phyloP scores from a whole-genome alignment of 2,888 invertebrate species.

The Ormyrus thymus region DNA sequence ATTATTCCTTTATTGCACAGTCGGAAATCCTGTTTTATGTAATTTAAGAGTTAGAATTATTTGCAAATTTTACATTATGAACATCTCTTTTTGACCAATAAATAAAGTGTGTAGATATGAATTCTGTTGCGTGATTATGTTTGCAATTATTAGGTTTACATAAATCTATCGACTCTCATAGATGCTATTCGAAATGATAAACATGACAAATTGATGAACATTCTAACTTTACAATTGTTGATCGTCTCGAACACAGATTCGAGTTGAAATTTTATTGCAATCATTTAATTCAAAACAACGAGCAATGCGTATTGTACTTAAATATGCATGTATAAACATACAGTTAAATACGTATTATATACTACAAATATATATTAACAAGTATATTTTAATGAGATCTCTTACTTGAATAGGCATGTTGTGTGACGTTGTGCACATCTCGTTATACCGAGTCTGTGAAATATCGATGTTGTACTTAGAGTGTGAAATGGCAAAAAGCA shows the following conservation, averaged over 20 bases:
- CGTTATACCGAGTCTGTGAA: constrained; percentile 34
- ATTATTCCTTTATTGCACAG: constrained; percentile 17
- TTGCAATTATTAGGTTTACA: too few relatives aligned
- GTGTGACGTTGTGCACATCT: constrained; percentile 14
- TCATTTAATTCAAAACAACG: constrained; percentile 41
- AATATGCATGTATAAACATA: constrained; percentile 29
- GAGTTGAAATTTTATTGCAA: constrained; percentile 1
- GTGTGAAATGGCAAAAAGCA: constrained; percentile 9
- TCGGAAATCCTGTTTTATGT: constrained; percentile 11
- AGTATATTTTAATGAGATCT: constrained; percentile 53
- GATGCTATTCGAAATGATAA: too few relatives aligned
- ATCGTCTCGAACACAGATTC: background rate
- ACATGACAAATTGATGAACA: constrained; percentile 18
- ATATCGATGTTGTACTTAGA: constrained; percentile 38
- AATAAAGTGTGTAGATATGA: background rate
- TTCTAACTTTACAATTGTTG: constrained; percentile 15
- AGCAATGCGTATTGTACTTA: constrained; percentile 30
- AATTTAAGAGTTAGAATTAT: background rate
- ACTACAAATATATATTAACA: constrained; percentile 30
- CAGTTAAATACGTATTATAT: constrained; percentile 33
- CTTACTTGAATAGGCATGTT: constrained; percentile 37
- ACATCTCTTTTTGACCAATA: background rate
- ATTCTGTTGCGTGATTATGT: too few relatives aligned
- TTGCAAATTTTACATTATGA: background rate
- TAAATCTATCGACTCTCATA: too few relatives aligned